Conservation (phyloP, 2,888 invertebrate genomes). For the Melieria picta region DNA sequence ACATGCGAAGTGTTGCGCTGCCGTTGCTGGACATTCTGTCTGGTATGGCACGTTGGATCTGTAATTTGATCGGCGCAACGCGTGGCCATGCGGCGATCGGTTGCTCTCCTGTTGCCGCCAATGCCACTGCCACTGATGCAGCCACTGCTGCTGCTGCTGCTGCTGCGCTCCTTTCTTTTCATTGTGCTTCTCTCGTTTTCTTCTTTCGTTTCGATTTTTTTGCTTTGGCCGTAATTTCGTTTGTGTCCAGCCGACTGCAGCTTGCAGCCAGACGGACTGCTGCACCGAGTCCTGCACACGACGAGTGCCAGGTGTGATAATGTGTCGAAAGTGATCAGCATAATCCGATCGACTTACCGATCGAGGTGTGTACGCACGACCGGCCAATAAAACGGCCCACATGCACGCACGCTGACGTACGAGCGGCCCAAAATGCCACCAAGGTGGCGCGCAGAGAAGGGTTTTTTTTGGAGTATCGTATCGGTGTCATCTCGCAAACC, state of each 20-base stretch:
- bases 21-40: background rate
- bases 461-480: too few relatives aligned
- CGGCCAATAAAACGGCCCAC: background rate
- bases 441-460: constrained; percentile 1
- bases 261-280: background rate
- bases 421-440: constrained; percentile 21
- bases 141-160: constrained; percentile 19
- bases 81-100: constrained; percentile 24
- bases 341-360: constrained; percentile 23
- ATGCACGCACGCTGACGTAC: constrained; percentile 1
- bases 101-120: background rate
- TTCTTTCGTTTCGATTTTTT: background rate
- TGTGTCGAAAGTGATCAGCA: constrained; percentile 37
- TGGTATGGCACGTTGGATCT: constrained; percentile 16
- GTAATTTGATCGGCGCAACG: constrained; percentile 34
- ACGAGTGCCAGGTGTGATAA: constrained; percentile 34
- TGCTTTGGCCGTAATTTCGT: background rate
- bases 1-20: background rate
- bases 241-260: background rate
- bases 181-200: constrained; percentile 2
- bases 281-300: background rate
- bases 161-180: constrained; percentile 6
- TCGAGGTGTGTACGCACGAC: background rate
- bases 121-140: background rate
- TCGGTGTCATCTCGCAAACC: too few relatives aligned